Percentiles rank a stretch among this genome's conserved stretches.
phyloP scores from a whole-genome alignment of 2,797 vertebrate genomes.

The Apogon hyalosoma region DNA sequence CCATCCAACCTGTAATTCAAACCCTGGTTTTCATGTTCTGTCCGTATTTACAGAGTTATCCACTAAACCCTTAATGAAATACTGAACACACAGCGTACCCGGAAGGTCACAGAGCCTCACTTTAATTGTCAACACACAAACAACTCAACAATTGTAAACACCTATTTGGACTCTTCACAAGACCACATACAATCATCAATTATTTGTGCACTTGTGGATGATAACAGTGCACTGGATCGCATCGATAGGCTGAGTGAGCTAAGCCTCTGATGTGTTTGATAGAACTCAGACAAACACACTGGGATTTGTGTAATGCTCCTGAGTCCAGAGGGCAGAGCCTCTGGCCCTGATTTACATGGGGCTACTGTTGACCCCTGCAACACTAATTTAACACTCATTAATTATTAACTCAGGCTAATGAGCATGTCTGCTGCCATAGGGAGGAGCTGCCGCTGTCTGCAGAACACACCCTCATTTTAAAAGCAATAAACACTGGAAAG shows the following conservation, averaged over 20 bases:
- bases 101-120: not conserved
- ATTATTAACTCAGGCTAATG: slow-evolving; percentile 54
- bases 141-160: not conserved
- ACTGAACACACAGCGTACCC: too few species aligned
- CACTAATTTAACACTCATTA: slow-evolving; percentile 59
- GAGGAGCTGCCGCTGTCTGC: slow-evolving; percentile 18
- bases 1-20: too few species aligned
- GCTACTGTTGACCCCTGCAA: slow-evolving; percentile 46
- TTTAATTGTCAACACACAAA: not conserved
- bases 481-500: not conserved
- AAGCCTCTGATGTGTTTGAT: not conserved
- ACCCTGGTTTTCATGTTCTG: too few species aligned
- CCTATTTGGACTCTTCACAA: not conserved
- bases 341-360: slow-evolving; percentile 56
- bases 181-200: slow-evolving; percentile 1
- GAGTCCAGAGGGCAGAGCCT: slow-evolving; percentile 42
- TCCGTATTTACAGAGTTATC: too few species aligned
- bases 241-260: not conserved
- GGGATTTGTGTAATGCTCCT: slow-evolving; percentile 17
- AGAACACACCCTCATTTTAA: slow-evolving; percentile 15
- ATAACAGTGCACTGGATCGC: slow-evolving; percentile 2
- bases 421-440: slow-evolving; percentile 15
- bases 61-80: too few species aligned
- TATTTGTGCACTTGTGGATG: not conserved
- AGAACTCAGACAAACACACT: slow-evolving; percentile 25